Evolutionary conservation across 2,113 vertebrate genomes (phyloP), one percentile per base, ranked within the genome.

Genomic region (Platycercus adscitus): DNA sequence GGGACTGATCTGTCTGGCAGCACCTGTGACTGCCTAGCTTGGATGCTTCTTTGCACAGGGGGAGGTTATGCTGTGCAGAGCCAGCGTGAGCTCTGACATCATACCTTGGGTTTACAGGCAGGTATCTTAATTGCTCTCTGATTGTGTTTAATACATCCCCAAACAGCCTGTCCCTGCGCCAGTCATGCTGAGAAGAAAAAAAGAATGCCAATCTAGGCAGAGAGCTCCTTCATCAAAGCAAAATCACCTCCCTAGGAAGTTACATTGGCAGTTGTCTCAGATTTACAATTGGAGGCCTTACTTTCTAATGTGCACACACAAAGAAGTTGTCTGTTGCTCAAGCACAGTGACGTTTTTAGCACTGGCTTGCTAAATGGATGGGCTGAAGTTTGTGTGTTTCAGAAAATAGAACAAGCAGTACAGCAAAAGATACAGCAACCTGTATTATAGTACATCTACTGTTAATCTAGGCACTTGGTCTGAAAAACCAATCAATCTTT

Each of bases 391-490:
- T 75, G 44, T 0, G 0, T 69, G 29, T 55, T 75, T 71, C 61
- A 71, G 50, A 88, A 92, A 94, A 68, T 16, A 7, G 63, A 92
- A 60, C 0, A 1, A 83, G 18, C 47, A 83, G 43, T 44, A 86
- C 76, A 64, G 76, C 29, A 46, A 82, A 83, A 82, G 71, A 44
- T 17, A 53, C 39, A 35, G 49, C 71, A 88, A 82, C 35, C 82
- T 76, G 63, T 92, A 49, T 64, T 91, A 80, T 29, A 76, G 58
- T 64, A 76, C 65, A 88, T 87, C 89, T 91, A 60, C 75, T 60
- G 65, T 81, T 91, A 96, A 88, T 93, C 83, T 55, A 92, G 55
- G 81, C 80, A 60, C 85, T 94, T 47, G 31, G 70, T 82, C 77
- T 86, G 63, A 79, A 80, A 88, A 83, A 43, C 13, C 43, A 68